Base-by-base conservation (phyloP, 2,113 vertebrate genomes). In the Antennarius striatus region DNA sequence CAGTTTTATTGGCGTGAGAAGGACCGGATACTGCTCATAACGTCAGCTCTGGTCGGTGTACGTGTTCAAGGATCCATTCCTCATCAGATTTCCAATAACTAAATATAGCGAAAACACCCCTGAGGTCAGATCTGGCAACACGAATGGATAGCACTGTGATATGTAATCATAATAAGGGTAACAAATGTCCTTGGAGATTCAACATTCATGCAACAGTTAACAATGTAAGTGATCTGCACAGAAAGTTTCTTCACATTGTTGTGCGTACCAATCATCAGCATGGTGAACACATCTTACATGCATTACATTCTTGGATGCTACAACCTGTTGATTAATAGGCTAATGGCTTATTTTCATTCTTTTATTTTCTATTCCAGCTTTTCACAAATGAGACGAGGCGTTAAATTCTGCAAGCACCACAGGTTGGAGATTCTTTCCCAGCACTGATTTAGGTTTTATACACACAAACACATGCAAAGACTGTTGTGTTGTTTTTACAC, bases 71-170 rank as follows among this genome's bases (percentile, higher is more conserved):
- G 78, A 83, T 80, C 56, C 30, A 61, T 78, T 71, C 52, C 77
- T 83, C 71, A 86, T 88, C 82, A 80, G 63, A 73, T 86, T 86
- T 83, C 82, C 53, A 3, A 84, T 80, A 75, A 67, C 78, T 78
- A 76, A 83, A 86, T 82, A 83, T 83, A 82, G 60, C 16, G 0
- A 62, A 63, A 67, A 73, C 59, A 40, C 69, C 63, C 66, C 32
- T 0, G 71, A 84, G 75, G 84, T 58, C 60, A 12, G 66, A 68
- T 30, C 67, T 76, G 68, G 77, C 3, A 49, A 48, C 78, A 66
- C 49, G 67, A 83, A 80, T 57, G 66, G 61, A n/a, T 6, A n/a
- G 60, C 64, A 78, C 64, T 0, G 64, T 17, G 36, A 81, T 84
- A 73, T 52, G 69, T 84, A 58, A 79, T 56, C 65, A 54, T 53